phyloP scores from a whole-genome alignment of 2,888 invertebrate species.

The Teleogryllus oceanicus region DNA sequence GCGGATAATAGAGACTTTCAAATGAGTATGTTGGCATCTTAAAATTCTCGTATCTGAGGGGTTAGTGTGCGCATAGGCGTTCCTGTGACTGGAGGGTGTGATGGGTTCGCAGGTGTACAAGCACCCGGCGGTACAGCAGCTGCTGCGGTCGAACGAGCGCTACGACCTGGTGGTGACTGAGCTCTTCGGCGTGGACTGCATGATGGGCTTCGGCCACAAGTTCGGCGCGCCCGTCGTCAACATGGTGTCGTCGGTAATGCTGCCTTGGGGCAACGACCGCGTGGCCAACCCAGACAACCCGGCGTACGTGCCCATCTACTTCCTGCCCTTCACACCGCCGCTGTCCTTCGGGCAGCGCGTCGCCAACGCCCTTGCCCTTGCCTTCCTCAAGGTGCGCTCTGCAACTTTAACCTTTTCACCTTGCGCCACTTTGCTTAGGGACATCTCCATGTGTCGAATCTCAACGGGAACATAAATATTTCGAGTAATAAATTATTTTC shows the following conservation, averaged over 20 bases:
- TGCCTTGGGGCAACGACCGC: conserved; percentile 24
- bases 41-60: no score
- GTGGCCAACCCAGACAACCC: conserved; percentile 20
- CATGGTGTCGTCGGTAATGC: background rate
- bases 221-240: background rate
- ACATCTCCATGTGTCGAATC: no score
- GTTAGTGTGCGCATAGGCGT: no score
- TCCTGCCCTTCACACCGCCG: background rate
- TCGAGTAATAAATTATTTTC: no score
- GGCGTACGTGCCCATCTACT: conserved; percentile 22
- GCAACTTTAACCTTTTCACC: background rate
- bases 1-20: no score
- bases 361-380: background rate
- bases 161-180: background rate
- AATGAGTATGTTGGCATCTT: no score
- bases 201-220: background rate
- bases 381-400: background rate
- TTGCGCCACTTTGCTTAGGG: no score
- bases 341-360: conserved; percentile 12
- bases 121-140: background rate
- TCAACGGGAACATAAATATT: no score
- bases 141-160: background rate
- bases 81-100: no score
- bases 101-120: background rate
- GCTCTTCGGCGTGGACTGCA: conserved; percentile 21